These are phyloP conservation scores for Toxotes chatareus DNA, from an alignment of 2,113 vertebrate species.

Conservation along the genomic window DNA sequence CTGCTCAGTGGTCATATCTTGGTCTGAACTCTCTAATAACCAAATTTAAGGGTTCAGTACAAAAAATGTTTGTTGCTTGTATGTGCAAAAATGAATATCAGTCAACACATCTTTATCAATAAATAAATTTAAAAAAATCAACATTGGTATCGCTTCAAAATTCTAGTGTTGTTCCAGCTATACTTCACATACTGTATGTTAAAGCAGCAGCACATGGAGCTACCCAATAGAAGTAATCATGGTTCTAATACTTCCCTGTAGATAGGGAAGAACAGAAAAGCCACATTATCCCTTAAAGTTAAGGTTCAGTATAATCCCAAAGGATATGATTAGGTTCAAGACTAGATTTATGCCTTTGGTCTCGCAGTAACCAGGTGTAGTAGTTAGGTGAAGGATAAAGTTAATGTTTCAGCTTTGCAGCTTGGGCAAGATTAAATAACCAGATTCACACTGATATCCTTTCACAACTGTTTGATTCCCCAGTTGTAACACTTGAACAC, in stretches of 20 bases:
- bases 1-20: not conserved
- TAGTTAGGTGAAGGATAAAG: not conserved
- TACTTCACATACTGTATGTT: not conserved
- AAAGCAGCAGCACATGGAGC: not conserved
- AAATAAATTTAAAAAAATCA: not conserved
- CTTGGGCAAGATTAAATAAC: conserved; percentile 61
- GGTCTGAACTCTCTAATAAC: not conserved
- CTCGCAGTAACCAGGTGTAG: not conserved
- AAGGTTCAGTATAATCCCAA: not conserved
- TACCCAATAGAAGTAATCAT: not conserved
- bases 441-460: conserved; percentile 35
- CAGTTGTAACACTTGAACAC: conserved; percentile 32
- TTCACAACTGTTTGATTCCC: conserved; percentile 40
- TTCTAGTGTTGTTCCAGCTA: not conserved
- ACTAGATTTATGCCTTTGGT: not conserved
- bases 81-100: not conserved
- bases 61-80: not conserved
- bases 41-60: not conserved
- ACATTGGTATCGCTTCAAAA: not conserved
- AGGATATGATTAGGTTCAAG: not conserved
- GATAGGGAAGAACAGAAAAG: not conserved
- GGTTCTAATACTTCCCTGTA: not conserved
- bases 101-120: not conserved
- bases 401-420: conserved; percentile 41
- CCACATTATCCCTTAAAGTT: not conserved